Evolutionary conservation across 2,113 vertebrate species (phyloP).

Genomic region (Paedocypris sp.): DNA sequence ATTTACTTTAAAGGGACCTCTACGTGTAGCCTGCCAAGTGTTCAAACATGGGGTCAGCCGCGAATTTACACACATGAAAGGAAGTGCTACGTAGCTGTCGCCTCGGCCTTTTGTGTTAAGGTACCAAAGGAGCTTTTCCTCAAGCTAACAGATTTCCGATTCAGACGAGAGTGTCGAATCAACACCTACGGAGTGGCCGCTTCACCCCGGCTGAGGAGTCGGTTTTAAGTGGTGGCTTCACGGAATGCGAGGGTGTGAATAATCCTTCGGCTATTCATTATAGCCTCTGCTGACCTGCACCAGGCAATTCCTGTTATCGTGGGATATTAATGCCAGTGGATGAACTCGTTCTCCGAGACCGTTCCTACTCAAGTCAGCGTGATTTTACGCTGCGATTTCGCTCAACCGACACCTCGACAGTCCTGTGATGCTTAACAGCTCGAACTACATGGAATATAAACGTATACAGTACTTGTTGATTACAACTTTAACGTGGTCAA

Average conservation of each 20-base stretch:
- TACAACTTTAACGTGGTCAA: constrained; percentile 12
- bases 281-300: constrained; percentile 27
- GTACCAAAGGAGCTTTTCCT: no score
- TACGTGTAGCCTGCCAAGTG: constrained; percentile 29
- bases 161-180: neutral
- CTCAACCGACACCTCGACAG: no score
- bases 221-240: neutral
- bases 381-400: neutral
- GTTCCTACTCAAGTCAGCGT: neutral
- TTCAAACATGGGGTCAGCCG: constrained; percentile 34
- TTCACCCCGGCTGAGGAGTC: neutral
- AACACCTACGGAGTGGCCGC: neutral
- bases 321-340: constrained; percentile 29
- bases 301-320: constrained; percentile 34
- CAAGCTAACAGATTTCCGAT: no score
- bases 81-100: neutral
- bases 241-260: neutral
- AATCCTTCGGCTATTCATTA: constrained; percentile 17
- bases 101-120: no score
- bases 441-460: constrained; percentile 1
- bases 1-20: constrained; percentile 20
- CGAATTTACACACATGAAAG: constrained; percentile 33
- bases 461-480: constrained; percentile 1
- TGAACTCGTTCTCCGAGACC: neutral
- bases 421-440: neutral